Evolutionary conservation across 1,140 invertebrate species (phyloP).

Genomic region (silkworm (Bombyx mori)): ASM3026992v2 NC_085126.1:7033501-7034000

Average conservation of each 20-base stretch:
- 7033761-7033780: conserved; percentile 1
- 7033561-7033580: no score
- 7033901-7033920: not conserved
- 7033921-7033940: not conserved
- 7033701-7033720: no score
- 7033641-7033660: no score
- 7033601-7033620: no score
- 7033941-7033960: not conserved
- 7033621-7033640: no score
- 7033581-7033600: no score
- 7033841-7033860: not conserved
- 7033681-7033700: no score
- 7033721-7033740: no score
- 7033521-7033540: no score
- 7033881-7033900: not conserved
- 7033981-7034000: not conserved
- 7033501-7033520: no score
- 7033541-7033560: no score
- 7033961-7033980: conserved; percentile 5
- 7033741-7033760: not conserved
- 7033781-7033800: conserved; percentile 20
- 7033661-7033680: no score
- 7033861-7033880: not conserved
- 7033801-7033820: conserved; percentile 10
- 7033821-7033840: conserved; percentile 2